A percentile compares a stretch with the other conserved stretches of the same genome.
Conservation (phyloP, 2,113 vertebrate genomes). For the Cyprinodon tularosa region DNA sequence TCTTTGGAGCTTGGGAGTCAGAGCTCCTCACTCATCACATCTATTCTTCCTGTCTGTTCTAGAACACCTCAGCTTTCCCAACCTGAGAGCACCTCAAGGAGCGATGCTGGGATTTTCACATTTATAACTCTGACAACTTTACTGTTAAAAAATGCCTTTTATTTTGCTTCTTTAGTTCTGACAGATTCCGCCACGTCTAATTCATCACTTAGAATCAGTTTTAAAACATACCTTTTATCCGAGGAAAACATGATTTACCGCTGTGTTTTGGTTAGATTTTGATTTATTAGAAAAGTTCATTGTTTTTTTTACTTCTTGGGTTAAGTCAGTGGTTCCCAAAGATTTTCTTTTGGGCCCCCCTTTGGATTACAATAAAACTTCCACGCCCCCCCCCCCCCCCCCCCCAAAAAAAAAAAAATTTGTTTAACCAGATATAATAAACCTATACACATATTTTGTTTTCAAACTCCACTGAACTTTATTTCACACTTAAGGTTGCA, state of each 20-base stretch:
- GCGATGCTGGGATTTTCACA: slow-evolving; percentile 42
- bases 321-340: no score
- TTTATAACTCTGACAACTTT: slow-evolving; percentile 42
- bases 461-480: no score
- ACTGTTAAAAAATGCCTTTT: background rate
- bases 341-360: no score
- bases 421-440: no score
- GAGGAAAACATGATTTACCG: background rate
- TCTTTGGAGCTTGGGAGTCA: slow-evolving; percentile 42
- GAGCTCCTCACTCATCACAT: slow-evolving; percentile 54
- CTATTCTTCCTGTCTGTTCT: slow-evolving; percentile 53
- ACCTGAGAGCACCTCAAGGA: slow-evolving; percentile 57
- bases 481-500: no score
- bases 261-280: background rate
- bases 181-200: background rate
- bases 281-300: no score
- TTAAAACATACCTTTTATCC: background rate
- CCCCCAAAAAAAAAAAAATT: no score
- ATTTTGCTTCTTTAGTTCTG: background rate
- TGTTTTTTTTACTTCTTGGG: no score
- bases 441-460: no score
- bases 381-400: no score
- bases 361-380: no score
- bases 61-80: slow-evolving; percentile 39
- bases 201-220: no score